Conservation (phyloP, 2,113 vertebrate species). For the Ochotona princeps region DNA sequence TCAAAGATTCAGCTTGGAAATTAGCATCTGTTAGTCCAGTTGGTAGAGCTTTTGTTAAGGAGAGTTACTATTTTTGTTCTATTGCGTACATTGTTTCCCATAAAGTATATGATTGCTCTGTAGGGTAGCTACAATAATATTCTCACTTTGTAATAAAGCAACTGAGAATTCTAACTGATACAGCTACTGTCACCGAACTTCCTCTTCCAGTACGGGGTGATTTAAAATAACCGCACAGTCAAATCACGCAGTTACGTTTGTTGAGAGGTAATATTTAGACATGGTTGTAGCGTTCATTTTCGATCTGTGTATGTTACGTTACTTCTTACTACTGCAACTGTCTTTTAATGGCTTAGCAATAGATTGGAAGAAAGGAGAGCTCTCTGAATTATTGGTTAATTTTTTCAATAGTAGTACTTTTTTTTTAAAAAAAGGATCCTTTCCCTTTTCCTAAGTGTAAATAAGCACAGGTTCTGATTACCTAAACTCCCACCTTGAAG, state of each 20-base stretch:
- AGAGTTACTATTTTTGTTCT: not conserved
- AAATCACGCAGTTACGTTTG: not conserved
- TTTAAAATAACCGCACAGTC: not conserved
- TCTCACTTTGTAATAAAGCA: not conserved
- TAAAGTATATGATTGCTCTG: not conserved
- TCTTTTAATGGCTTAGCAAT: not conserved
- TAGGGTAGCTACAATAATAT: not conserved
- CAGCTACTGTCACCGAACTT: not conserved
- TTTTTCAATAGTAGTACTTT: not conserved
- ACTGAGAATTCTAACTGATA: not conserved
- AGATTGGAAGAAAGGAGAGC: slow-evolving; percentile 36
- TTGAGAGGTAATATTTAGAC: not conserved
- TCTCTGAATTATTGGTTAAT: slow-evolving; percentile 4
- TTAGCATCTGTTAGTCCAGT: not conserved
- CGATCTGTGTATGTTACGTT: not conserved
- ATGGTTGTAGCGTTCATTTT: not conserved
- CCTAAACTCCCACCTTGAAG: slow-evolving; percentile 55
- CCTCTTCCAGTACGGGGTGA: not conserved
- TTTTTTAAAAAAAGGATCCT: not conserved
- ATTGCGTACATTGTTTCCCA: not conserved
- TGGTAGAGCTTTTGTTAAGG: not conserved
- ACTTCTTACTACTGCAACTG: slow-evolving; percentile 28
- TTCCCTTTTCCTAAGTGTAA: slow-evolving; percentile 10
- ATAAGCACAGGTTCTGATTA: slow-evolving; percentile 2
- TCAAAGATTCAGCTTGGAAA: not conserved